Evolutionary conservation across 2,113 vertebrate genomes (phyloP), one percentile per base, ranked within the genome.

Genomic region (Psittacula cyanocephala): DNA sequence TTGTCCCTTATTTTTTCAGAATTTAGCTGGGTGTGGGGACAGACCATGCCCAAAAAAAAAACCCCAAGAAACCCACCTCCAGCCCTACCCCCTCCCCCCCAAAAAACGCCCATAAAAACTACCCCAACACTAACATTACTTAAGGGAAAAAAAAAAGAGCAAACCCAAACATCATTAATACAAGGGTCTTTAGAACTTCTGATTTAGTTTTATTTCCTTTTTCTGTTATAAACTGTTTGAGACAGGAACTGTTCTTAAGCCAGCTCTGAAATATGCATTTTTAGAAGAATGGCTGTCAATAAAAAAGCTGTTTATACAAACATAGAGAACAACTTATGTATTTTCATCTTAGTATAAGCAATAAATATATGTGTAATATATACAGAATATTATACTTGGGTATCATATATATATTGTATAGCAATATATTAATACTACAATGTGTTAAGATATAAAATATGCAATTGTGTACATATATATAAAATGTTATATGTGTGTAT

Each of bases 291-390:
- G 35, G 10, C 9, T 69, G 13, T 76, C 17, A 55, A 8, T 70
- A 18, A 59, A 65, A 52, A 76, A 80, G 10, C 29, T 43, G 3
- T 41, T 12, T 39, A 10, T 57, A 10, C 6, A 29, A 60, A 29
- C 10, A 43, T 2, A 31, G 2, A 0, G 0, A 77, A 47, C 5
- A 84, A 33, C 9, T 53, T n/a, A 8, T 16, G 2, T n/a, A 28
- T 41, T 81, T 69, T 64, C 8, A 2, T 7, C 23, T 29, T 72
- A n/a, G 7, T 71, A 23, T 59, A 53, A 75, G 25, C 4, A 43
- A 7, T 43, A 5, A 8, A 7, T 27, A 31, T 18, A 5, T 35
- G n/a, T 64, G 7, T 62, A 28, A 25, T 16, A 33, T 39, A 65
- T 17, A 23, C 11, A 37, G 10, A 39, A 37, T 7, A 29, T 1